These are phyloP conservation scores for Bombus impatiens DNA, from an alignment of 1,140 invertebrate genomes.

Conservation along the genomic window DNA sequence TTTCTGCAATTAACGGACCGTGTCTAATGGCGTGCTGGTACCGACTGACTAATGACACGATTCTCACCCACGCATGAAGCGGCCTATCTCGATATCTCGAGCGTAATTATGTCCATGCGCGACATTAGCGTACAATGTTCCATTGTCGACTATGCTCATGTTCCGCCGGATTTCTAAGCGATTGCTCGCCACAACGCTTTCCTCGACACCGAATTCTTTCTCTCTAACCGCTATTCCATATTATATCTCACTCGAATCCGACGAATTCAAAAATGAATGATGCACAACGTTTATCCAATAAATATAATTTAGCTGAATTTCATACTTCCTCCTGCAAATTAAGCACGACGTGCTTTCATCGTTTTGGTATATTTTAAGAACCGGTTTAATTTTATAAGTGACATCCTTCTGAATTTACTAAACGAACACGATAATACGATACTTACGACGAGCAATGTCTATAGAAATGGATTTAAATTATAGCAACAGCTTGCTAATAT, in stretches of 20 bases:
- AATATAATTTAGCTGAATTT: background rate
- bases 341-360: background rate
- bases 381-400: background rate
- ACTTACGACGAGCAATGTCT: background rate
- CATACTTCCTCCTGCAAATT: background rate
- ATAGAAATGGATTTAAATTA: background rate
- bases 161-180: conserved; percentile 51
- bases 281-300: background rate
- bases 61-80: conserved; percentile 67
- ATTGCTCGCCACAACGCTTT: conserved; percentile 54
- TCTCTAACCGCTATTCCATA: background rate
- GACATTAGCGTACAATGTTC: conserved; percentile 70
- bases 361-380: background rate
- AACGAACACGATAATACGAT: background rate
- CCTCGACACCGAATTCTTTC: conserved; percentile 25
- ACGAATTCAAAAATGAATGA: background rate
- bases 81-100: conserved; percentile 56
- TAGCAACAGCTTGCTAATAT: background rate
- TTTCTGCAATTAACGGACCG: conserved; percentile 59
- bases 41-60: conserved; percentile 63
- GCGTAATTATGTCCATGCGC: conserved; percentile 64
- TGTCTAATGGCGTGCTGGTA: conserved; percentile 58
- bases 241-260: background rate
- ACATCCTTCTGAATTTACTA: background rate
- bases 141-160: conserved; percentile 57